phyloP scores from a whole-genome alignment of 2,888 invertebrate species.

The Flexamia atlantica region DNA sequence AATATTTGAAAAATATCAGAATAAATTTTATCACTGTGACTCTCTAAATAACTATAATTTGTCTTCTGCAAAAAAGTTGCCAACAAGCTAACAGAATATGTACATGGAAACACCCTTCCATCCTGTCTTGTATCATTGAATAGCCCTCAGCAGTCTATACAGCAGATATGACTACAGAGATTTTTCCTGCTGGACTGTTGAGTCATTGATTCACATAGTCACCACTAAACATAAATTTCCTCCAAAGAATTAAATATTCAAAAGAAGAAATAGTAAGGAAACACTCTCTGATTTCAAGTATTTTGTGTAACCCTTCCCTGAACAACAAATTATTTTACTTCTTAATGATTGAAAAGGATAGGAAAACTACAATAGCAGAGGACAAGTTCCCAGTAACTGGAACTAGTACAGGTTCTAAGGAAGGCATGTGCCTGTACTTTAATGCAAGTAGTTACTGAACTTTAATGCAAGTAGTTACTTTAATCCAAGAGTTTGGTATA shows the following conservation, averaged over 20 bases:
- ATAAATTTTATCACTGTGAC: slow-evolving; percentile 24
- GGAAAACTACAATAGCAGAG: not conserved
- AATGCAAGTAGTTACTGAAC: too few species aligned
- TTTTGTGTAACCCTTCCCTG: not conserved
- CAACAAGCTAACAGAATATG: not conserved
- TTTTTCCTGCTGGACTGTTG: not conserved
- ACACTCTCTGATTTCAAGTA: not conserved
- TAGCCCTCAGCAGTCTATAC: not conserved
- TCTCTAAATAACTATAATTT: slow-evolving; percentile 16
- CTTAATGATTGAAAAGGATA: not conserved
- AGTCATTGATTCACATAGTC: not conserved
- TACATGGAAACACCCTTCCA: not conserved
- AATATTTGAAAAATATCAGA: not conserved
- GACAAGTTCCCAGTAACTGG: too few species aligned
- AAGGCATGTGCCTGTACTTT: too few species aligned
- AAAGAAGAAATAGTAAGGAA: not conserved
- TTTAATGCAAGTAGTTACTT: too few species aligned
- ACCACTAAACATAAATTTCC: not conserved
- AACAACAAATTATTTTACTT: not conserved
- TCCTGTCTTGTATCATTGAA: not conserved
- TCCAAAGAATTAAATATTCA: not conserved
- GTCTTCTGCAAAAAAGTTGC: slow-evolving; percentile 23
- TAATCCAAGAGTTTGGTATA: too few species aligned
- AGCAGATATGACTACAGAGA: not conserved
- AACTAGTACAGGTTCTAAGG: not conserved